A percentile compares a stretch with the other conserved stretches of the same genome.
Evolutionary conservation across 2,113 vertebrate species (phyloP).

Genomic region (Haemorhous mexicanus): DNA sequence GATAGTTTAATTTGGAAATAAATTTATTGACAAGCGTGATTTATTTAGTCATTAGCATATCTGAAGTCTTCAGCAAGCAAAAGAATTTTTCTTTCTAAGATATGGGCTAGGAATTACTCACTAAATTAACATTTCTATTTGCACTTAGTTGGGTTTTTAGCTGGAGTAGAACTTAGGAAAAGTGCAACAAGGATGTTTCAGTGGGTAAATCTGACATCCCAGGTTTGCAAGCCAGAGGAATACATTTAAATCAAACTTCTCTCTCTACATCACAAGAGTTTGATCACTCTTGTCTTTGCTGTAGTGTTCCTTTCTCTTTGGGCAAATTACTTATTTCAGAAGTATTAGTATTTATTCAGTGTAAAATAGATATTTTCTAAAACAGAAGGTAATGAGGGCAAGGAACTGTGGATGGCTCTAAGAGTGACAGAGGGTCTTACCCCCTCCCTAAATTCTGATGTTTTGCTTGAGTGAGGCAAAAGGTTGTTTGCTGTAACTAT

Average conservation of each 20-base stretch:
- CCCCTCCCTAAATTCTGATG: background rate
- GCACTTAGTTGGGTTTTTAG: background rate
- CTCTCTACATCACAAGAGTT: background rate
- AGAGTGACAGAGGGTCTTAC: background rate
- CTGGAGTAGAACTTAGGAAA: background rate
- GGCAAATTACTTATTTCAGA: background rate
- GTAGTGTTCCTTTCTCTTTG: background rate
- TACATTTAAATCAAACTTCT: background rate
- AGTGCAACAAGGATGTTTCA: background rate
- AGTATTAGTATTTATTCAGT: background rate
- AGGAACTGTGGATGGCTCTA: background rate
- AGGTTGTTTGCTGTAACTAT: background rate
- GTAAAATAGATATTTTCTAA: background rate
- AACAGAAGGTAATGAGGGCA: background rate
- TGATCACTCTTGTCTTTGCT: background rate
- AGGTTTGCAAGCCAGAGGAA: background rate
- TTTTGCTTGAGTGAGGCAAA: background rate
- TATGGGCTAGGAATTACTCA: background rate
- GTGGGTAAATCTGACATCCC: background rate
- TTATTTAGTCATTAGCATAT: background rate
- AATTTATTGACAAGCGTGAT: background rate
- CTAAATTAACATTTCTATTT: background rate
- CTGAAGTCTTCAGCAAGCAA: background rate
- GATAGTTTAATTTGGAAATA: conserved; percentile 17
- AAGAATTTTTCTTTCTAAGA: background rate